phyloP scores from a whole-genome alignment of 2,888 invertebrate genomes.

The Adelognathus sp. region DNA sequence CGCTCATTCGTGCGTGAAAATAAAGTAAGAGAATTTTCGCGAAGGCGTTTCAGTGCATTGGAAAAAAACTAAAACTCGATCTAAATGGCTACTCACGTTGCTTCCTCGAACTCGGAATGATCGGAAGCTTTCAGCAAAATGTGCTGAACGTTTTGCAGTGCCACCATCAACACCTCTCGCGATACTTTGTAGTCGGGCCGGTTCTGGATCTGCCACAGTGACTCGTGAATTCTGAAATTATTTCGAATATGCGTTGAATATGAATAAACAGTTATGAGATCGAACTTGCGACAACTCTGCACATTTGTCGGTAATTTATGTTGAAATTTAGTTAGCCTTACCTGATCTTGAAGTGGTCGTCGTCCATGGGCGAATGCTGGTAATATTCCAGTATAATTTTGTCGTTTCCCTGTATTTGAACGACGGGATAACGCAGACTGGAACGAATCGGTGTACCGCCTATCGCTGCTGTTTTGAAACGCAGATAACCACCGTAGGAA shows the following conservation, averaged over 20 bases:
- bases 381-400: conserved; percentile 90
- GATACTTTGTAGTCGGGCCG: conserved; percentile 85
- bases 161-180: conserved; percentile 93
- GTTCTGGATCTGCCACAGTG: conserved; percentile 88
- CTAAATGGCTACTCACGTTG: conserved; percentile 81
- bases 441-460: conserved; percentile 84
- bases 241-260: background rate
- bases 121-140: conserved; percentile 89
- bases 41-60: conserved; percentile 1
- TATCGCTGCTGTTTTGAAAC: conserved; percentile 87
- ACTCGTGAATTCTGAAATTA: conserved; percentile 84
- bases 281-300: background rate
- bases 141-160: conserved; percentile 92
- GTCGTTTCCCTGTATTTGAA: conserved; percentile 90
- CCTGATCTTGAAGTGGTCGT: conserved; percentile 82
- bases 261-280: too few species aligned
- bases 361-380: conserved; percentile 76
- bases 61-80: conserved; percentile 31
- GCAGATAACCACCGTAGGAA: conserved; percentile 95
- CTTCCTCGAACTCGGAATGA: conserved; percentile 84
- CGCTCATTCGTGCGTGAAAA: conserved; percentile 48
- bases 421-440: conserved; percentile 87
- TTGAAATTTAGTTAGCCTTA: conserved; percentile 63
- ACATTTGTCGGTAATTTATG: background rate
- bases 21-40: conserved; percentile 30